These are phyloP conservation scores for Phrynocephalus vlangalii DNA, from an alignment of 2,797 vertebrate genomes.

Conservation along the genomic window DNA sequence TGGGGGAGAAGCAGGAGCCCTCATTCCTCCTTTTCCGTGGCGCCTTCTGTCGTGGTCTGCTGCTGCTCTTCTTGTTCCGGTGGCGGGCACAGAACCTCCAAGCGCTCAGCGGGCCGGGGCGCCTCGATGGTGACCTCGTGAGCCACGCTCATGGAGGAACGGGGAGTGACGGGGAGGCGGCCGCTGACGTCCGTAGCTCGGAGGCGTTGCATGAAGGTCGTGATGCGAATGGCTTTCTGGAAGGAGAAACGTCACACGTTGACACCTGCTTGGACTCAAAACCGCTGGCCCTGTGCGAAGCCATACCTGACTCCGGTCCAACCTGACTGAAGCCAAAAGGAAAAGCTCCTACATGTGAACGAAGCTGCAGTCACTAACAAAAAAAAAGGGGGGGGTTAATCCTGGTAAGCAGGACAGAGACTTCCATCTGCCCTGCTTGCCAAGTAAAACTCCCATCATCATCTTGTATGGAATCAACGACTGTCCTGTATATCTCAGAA, in stretches of 20 bases:
- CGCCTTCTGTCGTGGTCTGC: conserved; percentile 4
- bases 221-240: conserved; percentile 90
- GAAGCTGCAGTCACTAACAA: neutral
- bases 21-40: conserved; percentile 9
- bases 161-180: conserved; percentile 70
- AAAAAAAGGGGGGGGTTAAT: neutral
- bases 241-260: conserved; percentile 28
- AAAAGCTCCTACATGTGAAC: neutral
- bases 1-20: neutral
- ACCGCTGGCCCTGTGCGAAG: neutral
- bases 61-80: neutral
- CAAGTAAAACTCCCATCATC: neutral
- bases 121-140: conserved; percentile 80
- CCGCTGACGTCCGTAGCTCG: conserved; percentile 78
- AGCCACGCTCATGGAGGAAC: conserved; percentile 42
- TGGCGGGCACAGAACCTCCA: neutral
- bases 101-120: conserved; percentile 34
- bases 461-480: neutral
- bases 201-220: conserved; percentile 90
- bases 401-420: neutral
- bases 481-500: neutral
- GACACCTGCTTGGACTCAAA: neutral
- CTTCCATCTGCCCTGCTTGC: neutral
- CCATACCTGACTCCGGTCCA: too few species aligned
- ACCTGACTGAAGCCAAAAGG: too few species aligned